phyloP scores from a whole-genome alignment of 2,888 invertebrate genomes.

The Fabriciana adippe region DNA sequence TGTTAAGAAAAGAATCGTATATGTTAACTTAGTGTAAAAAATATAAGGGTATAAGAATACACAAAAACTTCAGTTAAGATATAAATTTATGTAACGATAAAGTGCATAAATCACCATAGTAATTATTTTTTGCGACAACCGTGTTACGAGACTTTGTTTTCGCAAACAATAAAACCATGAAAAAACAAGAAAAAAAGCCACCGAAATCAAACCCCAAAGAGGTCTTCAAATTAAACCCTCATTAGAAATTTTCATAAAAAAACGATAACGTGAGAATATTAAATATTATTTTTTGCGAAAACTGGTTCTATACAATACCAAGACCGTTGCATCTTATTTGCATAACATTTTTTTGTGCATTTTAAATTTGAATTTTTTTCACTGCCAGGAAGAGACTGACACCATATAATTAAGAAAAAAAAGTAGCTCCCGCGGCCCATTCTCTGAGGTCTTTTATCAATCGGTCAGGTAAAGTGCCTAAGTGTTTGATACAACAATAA shows the following conservation, averaged over 20 bases:
- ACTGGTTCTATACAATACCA: conserved; percentile 50
- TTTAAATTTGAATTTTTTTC: conserved; percentile 49
- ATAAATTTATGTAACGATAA: conserved; percentile 40
- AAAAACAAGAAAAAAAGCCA: conserved; percentile 54
- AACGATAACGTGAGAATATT: conserved; percentile 80
- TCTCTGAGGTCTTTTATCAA: conserved; percentile 64
- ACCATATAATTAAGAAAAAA: conserved; percentile 74
- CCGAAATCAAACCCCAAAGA: conserved; percentile 79
- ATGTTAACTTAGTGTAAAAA: not conserved
- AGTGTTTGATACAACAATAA: conserved; percentile 75
- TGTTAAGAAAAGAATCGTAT: not conserved
- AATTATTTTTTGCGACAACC: conserved; percentile 80
- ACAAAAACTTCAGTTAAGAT: conserved; percentile 25
- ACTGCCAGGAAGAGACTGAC: conserved; percentile 50
- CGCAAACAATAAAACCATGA: conserved; percentile 65
- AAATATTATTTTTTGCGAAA: conserved; percentile 64
- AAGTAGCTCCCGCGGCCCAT: conserved; percentile 57
- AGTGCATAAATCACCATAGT: conserved; percentile 73
- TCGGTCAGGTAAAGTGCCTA: conserved; percentile 77
- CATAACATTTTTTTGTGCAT: conserved; percentile 54
- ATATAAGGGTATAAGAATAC: conserved; percentile 10
- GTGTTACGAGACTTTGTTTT: conserved; percentile 79
- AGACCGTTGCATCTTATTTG: conserved; percentile 75
- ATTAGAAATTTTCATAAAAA: conserved; percentile 72
- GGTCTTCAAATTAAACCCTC: conserved; percentile 81